Evolutionary conservation across 2,113 vertebrate genomes (phyloP), one percentile per base, ranked within the genome.

Genomic region (Myotis yumanensis): DNA sequence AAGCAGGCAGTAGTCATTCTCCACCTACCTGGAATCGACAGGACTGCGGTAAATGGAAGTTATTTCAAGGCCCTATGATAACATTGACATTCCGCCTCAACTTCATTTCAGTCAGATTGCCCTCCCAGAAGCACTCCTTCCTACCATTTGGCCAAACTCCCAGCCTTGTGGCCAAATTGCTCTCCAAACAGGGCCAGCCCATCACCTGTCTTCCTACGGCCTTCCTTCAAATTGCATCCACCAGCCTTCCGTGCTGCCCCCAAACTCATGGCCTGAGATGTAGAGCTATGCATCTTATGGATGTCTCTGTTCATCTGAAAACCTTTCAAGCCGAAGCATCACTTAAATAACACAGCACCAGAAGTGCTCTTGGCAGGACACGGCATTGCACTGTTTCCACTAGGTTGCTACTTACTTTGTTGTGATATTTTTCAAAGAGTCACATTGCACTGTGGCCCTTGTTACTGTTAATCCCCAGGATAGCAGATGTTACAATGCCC

Each of bases 11-110:
- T 51, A 82, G 69, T 51, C 37, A 51, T 73, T 95, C 90, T 77
- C 43, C 57, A 91, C 6, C 88, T 92, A 73, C 77, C 48, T 96
- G 57, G n/a, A 14, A 72, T 86, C 32, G 92, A 25, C 20, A 73
- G 17, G 25, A n/a, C 62, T 87, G 72, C 71, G 18, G 86, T 69
- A 66, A 85, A 57, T 15, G 57, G 57, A 59, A 59, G 10, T 62
- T 62, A 66, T 92, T 89, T 40, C 66, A 87, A 71, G 48, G 25
- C 64, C 28, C 51, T 15, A n/a, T 17, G n/a, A 64, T 91, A 87
- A 91, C 16, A 66, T 0, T 48, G 32, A 92, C 52, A 6, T 51
- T 66, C 94, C 88, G 20, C 35, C 43, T 89, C 43, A 89, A 69
- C 77, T 94, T 90, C 54, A 62, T 75, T 85, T 73, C 82, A 52